Evolutionary conservation across 1,140 invertebrate species (phyloP), one percentile per base, ranked within the genome.

Genomic region (Lordiphosa stackelbergi): DNA sequence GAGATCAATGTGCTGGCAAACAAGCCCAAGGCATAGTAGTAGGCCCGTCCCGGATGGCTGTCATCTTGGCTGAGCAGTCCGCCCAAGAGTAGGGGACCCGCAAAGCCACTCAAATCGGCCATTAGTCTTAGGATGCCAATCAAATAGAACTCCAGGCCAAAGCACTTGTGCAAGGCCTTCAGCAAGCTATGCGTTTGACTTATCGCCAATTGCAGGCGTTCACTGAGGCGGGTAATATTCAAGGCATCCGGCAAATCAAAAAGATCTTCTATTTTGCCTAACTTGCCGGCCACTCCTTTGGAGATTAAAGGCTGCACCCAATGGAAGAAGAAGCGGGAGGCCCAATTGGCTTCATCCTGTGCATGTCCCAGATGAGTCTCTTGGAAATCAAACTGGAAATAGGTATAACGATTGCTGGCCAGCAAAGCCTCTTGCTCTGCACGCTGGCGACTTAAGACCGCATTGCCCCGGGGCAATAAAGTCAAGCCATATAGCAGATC

Each of bases 281-380:
- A 88, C 62, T 92, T 91, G 5, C 93, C 93, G 45, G 91, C 90
- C 4, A 91, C 89, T 4, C 96, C 97, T 90, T 96, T 97, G 46
- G 91, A 79, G 88, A 98, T 93, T 36, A 98, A 87, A 6, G 94
- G 94, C 58, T 93, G 91, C 0, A 97, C 95, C 97, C 97, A 99
- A 60, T 91, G 89, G 84, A 99, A 97, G 10, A 94, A 88, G 5
- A 98, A 88, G 77, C 92, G 93, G 0, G 95, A 96, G 2, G 93
- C 73, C 72, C 90, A 90, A 24, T 91, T 91, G 8, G 90, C 88
- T 58, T 92, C 90, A 86, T 96, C 94, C 91, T 96, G 94, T 6
- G 95, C 96, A 42, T 93, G 91, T 0, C 94, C 94, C 48, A 96
- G 88, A 63, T 94, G 91, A 38, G 88, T 89, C 69, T 90, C 90